Conservation (phyloP, 2,888 invertebrate species). For the Caenorhabditis macrosperma region DNA sequence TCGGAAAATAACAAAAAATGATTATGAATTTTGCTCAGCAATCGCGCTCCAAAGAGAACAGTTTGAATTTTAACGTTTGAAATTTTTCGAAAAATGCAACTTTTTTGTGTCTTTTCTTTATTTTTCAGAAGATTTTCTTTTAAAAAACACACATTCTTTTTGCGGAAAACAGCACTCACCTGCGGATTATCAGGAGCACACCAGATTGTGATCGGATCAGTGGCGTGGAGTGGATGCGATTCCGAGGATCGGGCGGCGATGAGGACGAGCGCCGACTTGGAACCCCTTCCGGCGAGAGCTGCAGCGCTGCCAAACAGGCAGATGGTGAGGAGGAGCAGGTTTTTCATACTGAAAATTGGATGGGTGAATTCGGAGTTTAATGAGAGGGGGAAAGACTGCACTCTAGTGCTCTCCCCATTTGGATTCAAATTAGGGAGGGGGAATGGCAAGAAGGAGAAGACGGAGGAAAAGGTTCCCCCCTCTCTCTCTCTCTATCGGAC, state of each 20-base stretch:
- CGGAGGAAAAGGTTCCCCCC: background rate
- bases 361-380: background rate
- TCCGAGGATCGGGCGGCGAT: conserved; percentile 45
- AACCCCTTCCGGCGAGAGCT: conserved; percentile 32
- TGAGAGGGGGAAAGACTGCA: background rate
- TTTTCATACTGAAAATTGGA: conserved; percentile 46
- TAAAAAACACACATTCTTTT: too few species aligned
- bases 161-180: too few species aligned
- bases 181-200: conserved; percentile 66
- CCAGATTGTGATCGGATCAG: conserved; percentile 62
- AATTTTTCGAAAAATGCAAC: too few species aligned
- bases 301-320: conserved; percentile 7
- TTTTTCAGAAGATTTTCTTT: too few species aligned
- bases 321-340: conserved; percentile 15
- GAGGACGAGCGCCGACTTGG: conserved; percentile 40
- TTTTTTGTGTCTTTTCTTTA: too few species aligned
- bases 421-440: conserved; percentile 1
- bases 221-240: conserved; percentile 39
- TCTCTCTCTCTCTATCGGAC: conserved; percentile 5
- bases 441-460: conserved; percentile 13
- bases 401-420: background rate
- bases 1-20: too few species aligned
- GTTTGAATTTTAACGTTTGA: too few species aligned
- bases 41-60: too few species aligned
- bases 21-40: too few species aligned